Base-by-base conservation (phyloP, 2,113 vertebrate genomes). In the Platichthys flesus region DNA sequence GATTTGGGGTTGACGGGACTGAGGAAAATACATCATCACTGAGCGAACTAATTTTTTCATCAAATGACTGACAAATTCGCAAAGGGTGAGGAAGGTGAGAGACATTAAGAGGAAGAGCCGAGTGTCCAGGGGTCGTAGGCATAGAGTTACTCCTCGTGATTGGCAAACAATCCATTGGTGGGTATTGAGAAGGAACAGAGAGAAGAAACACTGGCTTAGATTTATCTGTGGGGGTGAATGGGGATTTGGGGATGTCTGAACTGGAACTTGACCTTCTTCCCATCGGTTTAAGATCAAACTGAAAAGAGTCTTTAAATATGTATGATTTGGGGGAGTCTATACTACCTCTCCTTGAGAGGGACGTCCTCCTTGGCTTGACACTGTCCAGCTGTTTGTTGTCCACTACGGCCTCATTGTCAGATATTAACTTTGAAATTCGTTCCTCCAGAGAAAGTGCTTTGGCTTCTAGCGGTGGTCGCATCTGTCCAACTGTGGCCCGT, bases 221-320 rank as follows among this genome's bases (percentile, higher is more conserved):
- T 88, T 98, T 98, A 67, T 99, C 98, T 45, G 97, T 97, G 3
- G 98, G 98, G 18, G 98, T 99, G 78, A 98, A 99, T 35, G 98
- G 98, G 70, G 98, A 99, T 92, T 98, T 99, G 77, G 98, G 97
- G 94, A 99, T 98, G 80, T 99, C 98, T 18, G 98, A 99, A 76
- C 97, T 99, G 23, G 98, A 99, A 87, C 97, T 99, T 60, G 97
- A 98, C 88, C 97, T 94, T 91, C 97, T 95, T 76, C 96, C 96
- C 78, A 97, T 94, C 26, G 97, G 97, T 88, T 99, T 98, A 56
- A 99, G 93, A 87, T 99, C 97, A 94, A 99, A 99, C 87, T 99
- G 98, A 93, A 99, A 99, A 69, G 97, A 99, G 87, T 99, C 98
- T 93, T 99, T 99, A 89, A 99, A 99, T 90, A 99, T 99, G 72